These are phyloP conservation scores for Bombus soroeensis DNA, from an alignment of 1,140 invertebrate genomes.

Conservation along the genomic window DNA sequence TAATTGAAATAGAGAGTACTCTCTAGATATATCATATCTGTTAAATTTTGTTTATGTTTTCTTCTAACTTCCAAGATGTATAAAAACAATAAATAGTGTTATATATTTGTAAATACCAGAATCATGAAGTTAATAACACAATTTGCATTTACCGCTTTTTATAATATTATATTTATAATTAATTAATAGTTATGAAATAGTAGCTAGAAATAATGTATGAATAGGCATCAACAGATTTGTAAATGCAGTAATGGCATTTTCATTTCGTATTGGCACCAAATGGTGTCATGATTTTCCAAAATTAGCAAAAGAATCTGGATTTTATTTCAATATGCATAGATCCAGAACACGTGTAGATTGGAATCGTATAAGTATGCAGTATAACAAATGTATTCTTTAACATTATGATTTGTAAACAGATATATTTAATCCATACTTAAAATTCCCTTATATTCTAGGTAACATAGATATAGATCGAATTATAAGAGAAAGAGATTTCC, in stretches of 20 bases:
- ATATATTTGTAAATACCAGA: conserved; percentile 23
- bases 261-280: conserved; percentile 83
- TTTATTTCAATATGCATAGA: conserved; percentile 85
- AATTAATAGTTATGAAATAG: not conserved
- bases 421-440: conserved; percentile 3
- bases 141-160: not conserved
- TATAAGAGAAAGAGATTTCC: conserved; percentile 86
- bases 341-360: conserved; percentile 85
- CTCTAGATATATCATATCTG: not conserved
- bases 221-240: conserved; percentile 19
- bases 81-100: not conserved
- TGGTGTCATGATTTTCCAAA: conserved; percentile 88
- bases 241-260: conserved; percentile 78
- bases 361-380: conserved; percentile 86
- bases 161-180: not conserved
- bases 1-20: not conserved
- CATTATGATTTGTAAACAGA: not conserved
- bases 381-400: not conserved
- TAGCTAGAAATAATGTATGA: conserved; percentile 2
- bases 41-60: conserved; percentile 41
- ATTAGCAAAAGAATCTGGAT: conserved; percentile 86
- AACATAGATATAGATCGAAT: conserved; percentile 86
- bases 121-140: conserved; percentile 1
- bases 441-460: conserved; percentile 78
- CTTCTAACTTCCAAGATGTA: conserved; percentile 21